These are phyloP conservation scores for Schrankia costaestrigalis DNA, from an alignment of 2,888 invertebrate species.

Conservation along the genomic window DNA sequence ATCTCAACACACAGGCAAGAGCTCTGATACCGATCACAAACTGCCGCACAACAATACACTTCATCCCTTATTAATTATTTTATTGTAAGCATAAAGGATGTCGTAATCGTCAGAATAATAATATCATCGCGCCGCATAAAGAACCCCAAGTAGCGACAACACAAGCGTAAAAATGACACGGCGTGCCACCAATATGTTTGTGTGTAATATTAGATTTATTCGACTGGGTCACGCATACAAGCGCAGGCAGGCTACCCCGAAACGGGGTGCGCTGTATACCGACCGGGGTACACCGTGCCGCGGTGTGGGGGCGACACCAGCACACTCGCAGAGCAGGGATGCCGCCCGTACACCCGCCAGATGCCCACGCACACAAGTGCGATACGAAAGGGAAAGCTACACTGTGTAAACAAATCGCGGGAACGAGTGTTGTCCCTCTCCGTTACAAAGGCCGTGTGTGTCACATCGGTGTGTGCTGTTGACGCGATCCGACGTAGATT, in stretches of 20 bases:
- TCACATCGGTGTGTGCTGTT: slow-evolving; percentile 71
- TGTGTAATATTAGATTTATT: slow-evolving; percentile 79
- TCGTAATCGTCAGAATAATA: slow-evolving; percentile 80
- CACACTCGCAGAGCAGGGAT: slow-evolving; percentile 51
- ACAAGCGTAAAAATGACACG: slow-evolving; percentile 80
- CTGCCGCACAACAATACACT: slow-evolving; percentile 71
- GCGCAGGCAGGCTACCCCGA: slow-evolving; percentile 55
- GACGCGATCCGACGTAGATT: slow-evolving; percentile 73
- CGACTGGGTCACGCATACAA: slow-evolving; percentile 78
- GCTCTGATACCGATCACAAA: slow-evolving; percentile 71
- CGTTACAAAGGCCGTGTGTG: slow-evolving; percentile 66
- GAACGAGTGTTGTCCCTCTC: slow-evolving; percentile 70
- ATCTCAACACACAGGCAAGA: slow-evolving; percentile 66
- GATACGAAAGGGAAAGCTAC: slow-evolving; percentile 76
- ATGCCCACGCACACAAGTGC: slow-evolving; percentile 70
- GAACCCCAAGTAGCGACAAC: slow-evolving; percentile 78
- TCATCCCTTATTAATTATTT: slow-evolving; percentile 81
- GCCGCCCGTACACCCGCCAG: slow-evolving; percentile 66
- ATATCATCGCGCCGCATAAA: slow-evolving; percentile 77
- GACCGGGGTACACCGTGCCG: slow-evolving; percentile 8
- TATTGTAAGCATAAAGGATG: slow-evolving; percentile 80
- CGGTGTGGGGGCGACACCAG: slow-evolving; percentile 64
- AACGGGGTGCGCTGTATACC: slow-evolving; percentile 54
- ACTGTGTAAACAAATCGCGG: slow-evolving; percentile 78
- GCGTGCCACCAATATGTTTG: slow-evolving; percentile 77